These are phyloP conservation scores for Hirtodrosophila cameraria DNA, from an alignment of 2,888 invertebrate genomes.

Conservation along the genomic window DNA sequence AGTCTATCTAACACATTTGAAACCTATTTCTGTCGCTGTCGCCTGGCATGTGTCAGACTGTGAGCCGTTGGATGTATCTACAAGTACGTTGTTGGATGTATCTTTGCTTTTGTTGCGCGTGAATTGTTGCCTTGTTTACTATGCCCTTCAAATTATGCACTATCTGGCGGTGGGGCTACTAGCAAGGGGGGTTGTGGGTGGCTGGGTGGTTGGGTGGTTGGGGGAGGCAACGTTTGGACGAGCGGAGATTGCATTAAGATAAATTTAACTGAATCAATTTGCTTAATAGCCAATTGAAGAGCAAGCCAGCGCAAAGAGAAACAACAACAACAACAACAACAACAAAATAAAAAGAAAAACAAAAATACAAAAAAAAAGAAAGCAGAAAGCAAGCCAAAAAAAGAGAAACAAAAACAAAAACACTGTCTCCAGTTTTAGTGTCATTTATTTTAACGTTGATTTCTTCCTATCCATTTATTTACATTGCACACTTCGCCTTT, in stretches of 20 bases:
- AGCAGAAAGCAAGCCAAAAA: slow-evolving; percentile 10
- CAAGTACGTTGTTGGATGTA: slow-evolving; percentile 48
- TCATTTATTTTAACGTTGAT: slow-evolving; percentile 81
- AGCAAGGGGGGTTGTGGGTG: not conserved
- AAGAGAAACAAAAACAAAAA: slow-evolving; percentile 32
- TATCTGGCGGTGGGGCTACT: slow-evolving; percentile 58
- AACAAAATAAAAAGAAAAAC: slow-evolving; percentile 12
- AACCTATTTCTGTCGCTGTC: slow-evolving; percentile 21
- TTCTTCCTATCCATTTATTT: slow-evolving; percentile 80
- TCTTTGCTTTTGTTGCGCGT: slow-evolving; percentile 74
- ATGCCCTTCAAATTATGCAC: slow-evolving; percentile 79
- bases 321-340: slow-evolving; percentile 16
- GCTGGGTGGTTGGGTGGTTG: not conserved
- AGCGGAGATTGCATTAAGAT: slow-evolving; percentile 83
- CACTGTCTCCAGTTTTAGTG: slow-evolving; percentile 81
- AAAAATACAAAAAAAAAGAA: slow-evolving; percentile 15
- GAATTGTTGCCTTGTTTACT: slow-evolving; percentile 78
- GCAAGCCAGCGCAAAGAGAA: slow-evolving; percentile 67
- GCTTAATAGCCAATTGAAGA: slow-evolving; percentile 83
- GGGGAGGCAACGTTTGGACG: slow-evolving; percentile 52
- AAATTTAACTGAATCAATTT: slow-evolving; percentile 83
- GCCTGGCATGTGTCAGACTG: slow-evolving; percentile 60
- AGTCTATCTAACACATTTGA: too few species aligned
- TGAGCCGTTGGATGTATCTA: slow-evolving; percentile 36
- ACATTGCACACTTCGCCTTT: slow-evolving; percentile 73